These are phyloP conservation scores for Phortica variegata DNA, from an alignment of 1,140 invertebrate species.

Conservation along the genomic window DNA sequence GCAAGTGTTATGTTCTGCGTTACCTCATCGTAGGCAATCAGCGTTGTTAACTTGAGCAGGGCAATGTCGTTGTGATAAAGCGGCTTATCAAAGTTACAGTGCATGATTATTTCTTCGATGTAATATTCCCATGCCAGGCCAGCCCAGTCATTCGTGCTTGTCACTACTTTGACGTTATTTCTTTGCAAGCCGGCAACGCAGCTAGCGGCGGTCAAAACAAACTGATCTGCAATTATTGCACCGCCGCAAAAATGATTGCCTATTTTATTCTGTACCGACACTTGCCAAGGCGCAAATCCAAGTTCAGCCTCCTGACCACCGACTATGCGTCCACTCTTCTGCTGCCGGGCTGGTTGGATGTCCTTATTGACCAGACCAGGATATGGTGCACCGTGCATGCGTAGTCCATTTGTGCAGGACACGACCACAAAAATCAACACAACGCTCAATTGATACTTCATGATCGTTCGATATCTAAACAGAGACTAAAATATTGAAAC, in stretches of 20 bases:
- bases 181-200: constrained; percentile 41
- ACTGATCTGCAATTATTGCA: constrained; percentile 49
- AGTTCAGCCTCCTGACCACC: constrained; percentile 52
- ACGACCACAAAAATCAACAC: constrained; percentile 11
- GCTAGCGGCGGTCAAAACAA: constrained; percentile 57
- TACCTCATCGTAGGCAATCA: constrained; percentile 57
- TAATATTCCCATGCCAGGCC: constrained; percentile 29
- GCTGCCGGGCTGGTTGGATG: background rate
- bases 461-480: too few relatives aligned
- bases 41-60: constrained; percentile 51
- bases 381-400: constrained; percentile 7
- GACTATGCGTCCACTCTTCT: constrained; percentile 37
- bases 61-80: constrained; percentile 60
- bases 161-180: constrained; percentile 28
- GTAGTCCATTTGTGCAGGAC: constrained; percentile 14
- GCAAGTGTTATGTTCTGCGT: constrained; percentile 56
- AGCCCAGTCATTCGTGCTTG: constrained; percentile 44
- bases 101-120: constrained; percentile 29
- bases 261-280: constrained; percentile 44
- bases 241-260: constrained; percentile 57
- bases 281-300: constrained; percentile 54
- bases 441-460: constrained; percentile 18
- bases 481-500: too few relatives aligned
- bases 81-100: constrained; percentile 49
- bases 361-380: too few relatives aligned